phyloP scores from a whole-genome alignment of 2,113 vertebrate genomes.

The Chionis minor region DNA sequence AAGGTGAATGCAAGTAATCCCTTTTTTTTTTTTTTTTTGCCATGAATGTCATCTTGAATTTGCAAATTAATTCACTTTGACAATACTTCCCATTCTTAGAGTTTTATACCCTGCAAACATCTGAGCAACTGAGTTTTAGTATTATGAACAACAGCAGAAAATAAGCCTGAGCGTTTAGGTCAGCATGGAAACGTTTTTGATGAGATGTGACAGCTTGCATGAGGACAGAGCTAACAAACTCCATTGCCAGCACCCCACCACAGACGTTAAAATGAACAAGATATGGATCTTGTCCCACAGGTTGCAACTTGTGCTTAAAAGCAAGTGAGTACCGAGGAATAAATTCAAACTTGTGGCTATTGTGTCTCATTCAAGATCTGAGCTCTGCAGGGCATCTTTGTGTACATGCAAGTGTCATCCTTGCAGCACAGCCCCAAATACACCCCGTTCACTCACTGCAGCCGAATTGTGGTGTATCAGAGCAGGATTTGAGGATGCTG shows the following conservation, averaged over 20 bases:
- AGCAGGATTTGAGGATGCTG: not conserved
- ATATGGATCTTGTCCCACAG: not conserved
- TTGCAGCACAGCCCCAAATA: not conserved
- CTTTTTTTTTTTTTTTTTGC: not conserved
- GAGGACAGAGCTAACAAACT: not conserved
- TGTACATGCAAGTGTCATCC: accelerated
- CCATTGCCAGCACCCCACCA: not conserved
- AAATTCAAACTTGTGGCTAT: not conserved
- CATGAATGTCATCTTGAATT: not conserved
- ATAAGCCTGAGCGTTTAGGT: not conserved
- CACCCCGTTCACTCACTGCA: not conserved
- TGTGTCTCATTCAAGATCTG: not conserved
- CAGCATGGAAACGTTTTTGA: not conserved
- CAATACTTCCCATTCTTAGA: not conserved
- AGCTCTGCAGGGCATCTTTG: not conserved
- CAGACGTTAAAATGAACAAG: not conserved
- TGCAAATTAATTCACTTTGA: not conserved
- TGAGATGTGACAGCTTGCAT: not conserved
- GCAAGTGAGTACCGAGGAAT: not conserved
- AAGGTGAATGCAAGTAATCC: not conserved
- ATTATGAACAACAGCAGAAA: not conserved
- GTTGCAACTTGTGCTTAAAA: not conserved
- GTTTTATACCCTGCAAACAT: not conserved
- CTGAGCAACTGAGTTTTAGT: not conserved
- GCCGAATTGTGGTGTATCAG: not conserved